Evolutionary conservation across 2,797 vertebrate genomes (phyloP), one percentile per base, ranked within the genome.

Genomic region (Bovichtus variegatus): DNA sequence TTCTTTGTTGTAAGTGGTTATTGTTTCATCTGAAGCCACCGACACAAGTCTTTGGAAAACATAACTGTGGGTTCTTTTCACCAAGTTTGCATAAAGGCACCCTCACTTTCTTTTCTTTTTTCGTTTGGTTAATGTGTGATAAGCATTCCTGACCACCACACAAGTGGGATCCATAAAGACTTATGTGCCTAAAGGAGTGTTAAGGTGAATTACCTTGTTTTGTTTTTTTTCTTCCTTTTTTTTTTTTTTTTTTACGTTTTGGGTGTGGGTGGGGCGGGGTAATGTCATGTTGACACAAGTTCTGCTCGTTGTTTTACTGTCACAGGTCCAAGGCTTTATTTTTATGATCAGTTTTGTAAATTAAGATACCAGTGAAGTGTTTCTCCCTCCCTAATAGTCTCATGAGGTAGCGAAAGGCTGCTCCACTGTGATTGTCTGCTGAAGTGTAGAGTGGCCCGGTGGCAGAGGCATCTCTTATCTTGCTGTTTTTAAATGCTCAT

Each of bases 121-220:
- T 69, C 64, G 66, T 81, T 31, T 78, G 13, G 12, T 78, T 67
- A 16, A 82, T 74, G 65, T 87, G 87, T 93, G 85, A 91, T 86
- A 90, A 89, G 84, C 91, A 92, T 94, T 93, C 90, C 91, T 93
- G 85, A 90, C 89, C 89, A 88, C 88, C 84, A 85, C 86, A 77
- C 61, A 61, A 59, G 91, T 92, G 91, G 89, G 79, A 89, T 87
- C 87, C 87, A 87, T 92, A 87, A 88, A 93, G 90, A 94, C 90
- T 89, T 92, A 92, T 87, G 94, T 95, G 94, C 94, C 94, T 95
- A 92, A 94, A 89, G 87, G 90, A 92, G 89, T 83, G 88, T 87
- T 87, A 80, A 78, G 63, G 78, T 90, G 82, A 90, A 89, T 78
- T 67, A 71, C 50, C 25, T 78, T 9, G 21, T 60, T 27, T 10